Conservation (phyloP, 2,888 invertebrate species). For the Nudaria mundana region DNA sequence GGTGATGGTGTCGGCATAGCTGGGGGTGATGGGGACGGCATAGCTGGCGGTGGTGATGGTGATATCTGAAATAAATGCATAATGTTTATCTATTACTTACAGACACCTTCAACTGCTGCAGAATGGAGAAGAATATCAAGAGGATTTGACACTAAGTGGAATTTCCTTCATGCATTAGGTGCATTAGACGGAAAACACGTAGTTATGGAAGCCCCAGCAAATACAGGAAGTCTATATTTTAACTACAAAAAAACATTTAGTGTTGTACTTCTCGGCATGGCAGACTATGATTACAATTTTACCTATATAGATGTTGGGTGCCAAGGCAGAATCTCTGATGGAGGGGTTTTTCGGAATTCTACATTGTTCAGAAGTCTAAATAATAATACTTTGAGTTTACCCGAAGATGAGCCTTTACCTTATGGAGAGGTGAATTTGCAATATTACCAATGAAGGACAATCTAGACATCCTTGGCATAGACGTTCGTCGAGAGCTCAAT, state of each 20-base stretch:
- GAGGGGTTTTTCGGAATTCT: neutral
- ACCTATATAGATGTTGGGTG: neutral
- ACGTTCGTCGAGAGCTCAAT: too few relatives aligned
- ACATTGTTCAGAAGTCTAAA: neutral
- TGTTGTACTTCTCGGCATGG: constrained; percentile 29
- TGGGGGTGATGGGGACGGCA: too few relatives aligned
- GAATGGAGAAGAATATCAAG: constrained; percentile 23
- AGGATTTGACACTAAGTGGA: constrained; percentile 18
- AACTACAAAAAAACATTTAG: constrained; percentile 33
- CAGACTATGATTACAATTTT: constrained; percentile 19
- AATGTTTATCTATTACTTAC: too few relatives aligned
- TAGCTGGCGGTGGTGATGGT: too few relatives aligned
- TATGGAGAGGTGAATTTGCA: too few relatives aligned
- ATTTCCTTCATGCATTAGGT: constrained; percentile 28
- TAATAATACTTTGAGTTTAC: too few relatives aligned
- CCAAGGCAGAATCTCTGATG: neutral
- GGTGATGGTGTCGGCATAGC: too few relatives aligned
- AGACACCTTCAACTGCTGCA: too few relatives aligned
- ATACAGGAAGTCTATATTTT: constrained; percentile 24
- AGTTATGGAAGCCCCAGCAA: constrained; percentile 10
- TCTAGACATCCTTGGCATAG: too few relatives aligned
- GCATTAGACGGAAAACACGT: constrained; percentile 34
- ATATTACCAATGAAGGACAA: too few relatives aligned
- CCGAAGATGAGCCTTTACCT: too few relatives aligned
- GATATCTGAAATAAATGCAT: too few relatives aligned